Conservation (phyloP, 2,113 vertebrate genomes). For the human (Homo sapiens) region GRCh38 chr2:140042001-140042500, state of each 20-base stretch:
- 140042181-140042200: background rate
- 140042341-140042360: no score
- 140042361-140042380: background rate
- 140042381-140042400: background rate
- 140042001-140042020: conserved; percentile 54
- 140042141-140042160: conserved; percentile 33
- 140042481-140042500: background rate
- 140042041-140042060: conserved; percentile 58
- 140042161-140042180: background rate
- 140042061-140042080: background rate
- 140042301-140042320: background rate
- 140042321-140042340: background rate
- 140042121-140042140: conserved; percentile 56
- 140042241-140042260: conserved; percentile 3
- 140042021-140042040: conserved; percentile 40
- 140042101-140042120: conserved; percentile 43
- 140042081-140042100: background rate
- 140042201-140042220: conserved; percentile 15
- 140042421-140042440: background rate
- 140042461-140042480: background rate
- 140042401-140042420: no score
- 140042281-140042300: background rate
- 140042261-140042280: conserved; percentile 37
- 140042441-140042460: background rate
- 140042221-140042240: background rate